phyloP scores from a whole-genome alignment of 2,113 vertebrate species.

The Pantherophis guttatus region DNA sequence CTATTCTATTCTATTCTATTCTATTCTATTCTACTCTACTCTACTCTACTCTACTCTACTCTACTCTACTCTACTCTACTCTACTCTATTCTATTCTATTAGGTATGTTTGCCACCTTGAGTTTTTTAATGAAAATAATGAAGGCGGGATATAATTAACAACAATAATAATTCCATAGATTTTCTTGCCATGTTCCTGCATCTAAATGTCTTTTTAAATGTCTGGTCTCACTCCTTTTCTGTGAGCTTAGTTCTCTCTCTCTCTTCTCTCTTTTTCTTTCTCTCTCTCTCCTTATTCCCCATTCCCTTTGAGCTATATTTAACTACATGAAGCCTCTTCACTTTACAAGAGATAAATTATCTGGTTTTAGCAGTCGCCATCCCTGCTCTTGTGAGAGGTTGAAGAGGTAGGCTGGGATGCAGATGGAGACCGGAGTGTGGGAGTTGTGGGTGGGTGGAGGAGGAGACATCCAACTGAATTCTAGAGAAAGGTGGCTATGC shows the following conservation, averaged over 20 bases:
- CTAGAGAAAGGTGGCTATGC: neutral
- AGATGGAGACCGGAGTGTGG: neutral
- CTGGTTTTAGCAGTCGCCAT: slow-evolving; percentile 6
- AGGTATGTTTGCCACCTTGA: no score
- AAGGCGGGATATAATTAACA: no score
- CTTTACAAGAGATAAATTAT: slow-evolving; percentile 7
- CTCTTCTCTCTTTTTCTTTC: neutral
- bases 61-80: no score
- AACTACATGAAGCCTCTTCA: slow-evolving; percentile 1
- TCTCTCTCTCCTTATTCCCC: neutral
- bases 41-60: no score
- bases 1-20: no score
- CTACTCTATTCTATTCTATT: no score
- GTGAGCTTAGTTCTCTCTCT: neutral
- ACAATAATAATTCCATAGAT: no score
- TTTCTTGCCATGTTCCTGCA: neutral
- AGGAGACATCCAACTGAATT: neutral
- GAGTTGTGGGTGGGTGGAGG: neutral
- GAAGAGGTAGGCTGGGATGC: neutral
- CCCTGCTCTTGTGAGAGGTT: neutral
- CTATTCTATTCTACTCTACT: no score
- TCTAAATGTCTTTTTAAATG: neutral
- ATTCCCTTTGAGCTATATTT: slow-evolving; percentile 10
- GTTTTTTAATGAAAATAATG: no score
- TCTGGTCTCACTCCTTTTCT: neutral